Evolutionary conservation across 2,797 vertebrate genomes (phyloP).

Genomic region (Neostethus bicornis): DNA sequence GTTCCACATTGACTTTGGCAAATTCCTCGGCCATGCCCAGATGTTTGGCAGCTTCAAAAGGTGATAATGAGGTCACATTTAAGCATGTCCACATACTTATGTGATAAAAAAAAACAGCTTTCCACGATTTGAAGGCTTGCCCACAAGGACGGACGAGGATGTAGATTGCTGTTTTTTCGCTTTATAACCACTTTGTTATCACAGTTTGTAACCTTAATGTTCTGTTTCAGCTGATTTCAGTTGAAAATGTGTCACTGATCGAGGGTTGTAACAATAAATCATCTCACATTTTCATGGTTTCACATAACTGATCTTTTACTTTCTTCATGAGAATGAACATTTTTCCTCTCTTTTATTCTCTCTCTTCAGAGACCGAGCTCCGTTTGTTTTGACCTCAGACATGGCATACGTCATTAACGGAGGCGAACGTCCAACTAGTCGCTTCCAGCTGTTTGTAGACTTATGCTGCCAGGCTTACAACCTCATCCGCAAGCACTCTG

Average conservation of each 20-base stretch:
- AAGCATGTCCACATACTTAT: background rate
- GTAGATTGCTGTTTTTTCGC: background rate
- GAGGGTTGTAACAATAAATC: background rate
- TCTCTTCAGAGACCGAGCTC: conserved; percentile 90
- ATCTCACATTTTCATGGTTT: background rate
- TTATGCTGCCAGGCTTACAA: conserved; percentile 98
- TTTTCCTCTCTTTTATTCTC: background rate
- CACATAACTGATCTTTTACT: background rate
- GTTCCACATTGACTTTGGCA: conserved; percentile 99
- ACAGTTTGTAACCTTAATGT: background rate
- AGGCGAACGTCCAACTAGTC: conserved; percentile 95
- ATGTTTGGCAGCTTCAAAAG: conserved; percentile 99
- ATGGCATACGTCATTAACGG: conserved; percentile 99
- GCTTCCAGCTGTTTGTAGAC: conserved; percentile 97
- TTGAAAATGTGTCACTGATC: background rate
- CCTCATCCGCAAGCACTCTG: conserved; percentile 92
- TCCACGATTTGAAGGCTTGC: conserved; percentile 11
- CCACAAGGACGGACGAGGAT: background rate
- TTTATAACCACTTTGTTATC: conserved; percentile 4
- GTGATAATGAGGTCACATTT: conserved; percentile 63
- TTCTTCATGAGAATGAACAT: too few species aligned
- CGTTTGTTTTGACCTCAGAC: conserved; percentile 97
- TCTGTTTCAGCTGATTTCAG: background rate
- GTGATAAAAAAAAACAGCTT: conserved; percentile 5
- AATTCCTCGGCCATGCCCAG: conserved; percentile 96